Evolutionary conservation across 2,797 vertebrate species (phyloP), one percentile per base, ranked within the genome.

Genomic region (Mycteria americana): DNA sequence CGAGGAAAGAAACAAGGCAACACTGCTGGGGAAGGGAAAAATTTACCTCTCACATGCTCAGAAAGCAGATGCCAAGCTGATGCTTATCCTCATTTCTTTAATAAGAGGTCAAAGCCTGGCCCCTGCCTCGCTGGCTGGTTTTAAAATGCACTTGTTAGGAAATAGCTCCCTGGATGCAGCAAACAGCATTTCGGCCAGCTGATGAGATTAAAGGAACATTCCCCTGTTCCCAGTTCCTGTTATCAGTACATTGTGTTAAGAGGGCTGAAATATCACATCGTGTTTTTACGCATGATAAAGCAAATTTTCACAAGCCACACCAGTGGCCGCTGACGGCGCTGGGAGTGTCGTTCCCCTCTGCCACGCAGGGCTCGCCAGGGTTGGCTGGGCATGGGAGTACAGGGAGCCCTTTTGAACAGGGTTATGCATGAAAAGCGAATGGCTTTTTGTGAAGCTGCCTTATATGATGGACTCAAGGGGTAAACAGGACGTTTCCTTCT

Each of bases 251-350:
- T 11, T 24, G 91, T 94, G 96, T 92, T 53, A 95, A 90, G 85
- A 90, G 92, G 74, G 82, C 13, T 8, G 19, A 69, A 94, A 92
- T 83, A 88, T 78, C 94, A 64, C 85, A 4, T 17, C 4, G 6
- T 57, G 92, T 10, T 88, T 95, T 96, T 81, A 64, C 75, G 3
- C 28, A 3, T 19, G 57, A 88, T 88, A 96, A 96, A 85, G 93
- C 86, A 80, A 85, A 91, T 97, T 96, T 86, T 90, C 95, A 95
- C 69, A 41, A 79, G 69, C 43, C n/a, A 6, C 76, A 39, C 53
- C 76, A 67, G 88, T 9, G 24, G 70, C 48, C 1, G 62, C 78
- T 69, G 88, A 81, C 6, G 25, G 80, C 45, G 1, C 28, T 18
- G 17, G 39, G 25, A 23, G 15, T 2, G 18, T 11, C 4, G 3